Evolutionary conservation across 2,113 vertebrate genomes (phyloP).

Genomic region (Sciurus niger): DNA sequence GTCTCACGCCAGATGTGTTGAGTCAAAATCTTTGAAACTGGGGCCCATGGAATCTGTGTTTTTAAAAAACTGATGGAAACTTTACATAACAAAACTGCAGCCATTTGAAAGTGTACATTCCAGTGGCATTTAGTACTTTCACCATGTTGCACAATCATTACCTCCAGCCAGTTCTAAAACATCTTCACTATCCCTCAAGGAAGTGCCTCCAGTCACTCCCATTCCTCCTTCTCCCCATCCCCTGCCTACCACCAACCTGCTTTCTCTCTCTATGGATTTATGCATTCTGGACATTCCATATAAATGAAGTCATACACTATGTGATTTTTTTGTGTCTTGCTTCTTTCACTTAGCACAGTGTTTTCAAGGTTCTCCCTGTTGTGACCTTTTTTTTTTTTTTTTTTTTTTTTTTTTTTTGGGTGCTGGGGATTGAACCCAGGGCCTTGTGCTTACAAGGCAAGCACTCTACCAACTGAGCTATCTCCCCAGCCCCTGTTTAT

Average conservation of each 20-base stretch:
- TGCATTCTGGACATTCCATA: neutral
- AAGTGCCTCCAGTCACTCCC: neutral
- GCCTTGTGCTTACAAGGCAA: no score
- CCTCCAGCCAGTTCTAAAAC: conserved; percentile 30
- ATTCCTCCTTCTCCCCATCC: no score
- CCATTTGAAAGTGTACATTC: neutral
- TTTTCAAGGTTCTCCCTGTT: neutral
- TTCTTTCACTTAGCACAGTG: conserved; percentile 14
- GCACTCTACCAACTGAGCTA: no score
- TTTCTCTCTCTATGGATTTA: neutral
- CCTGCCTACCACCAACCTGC: neutral
- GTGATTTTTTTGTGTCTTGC: neutral
- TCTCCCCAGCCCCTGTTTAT: no score
- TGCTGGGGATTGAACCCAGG: no score
- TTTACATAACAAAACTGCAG: conserved; percentile 25
- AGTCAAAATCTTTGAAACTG: conserved; percentile 22
- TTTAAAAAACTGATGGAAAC: neutral
- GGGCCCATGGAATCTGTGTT: neutral
- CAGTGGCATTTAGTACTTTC: conserved; percentile 5
- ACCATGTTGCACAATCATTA: neutral
- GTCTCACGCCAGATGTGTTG: neutral
- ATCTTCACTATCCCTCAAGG: conserved; percentile 3
- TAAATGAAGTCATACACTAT: neutral
- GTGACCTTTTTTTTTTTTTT: neutral
- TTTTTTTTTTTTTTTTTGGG: neutral